These are phyloP conservation scores for Vombatus ursinus DNA, from an alignment of 2,113 vertebrate species.

Conservation along the genomic window DNA sequence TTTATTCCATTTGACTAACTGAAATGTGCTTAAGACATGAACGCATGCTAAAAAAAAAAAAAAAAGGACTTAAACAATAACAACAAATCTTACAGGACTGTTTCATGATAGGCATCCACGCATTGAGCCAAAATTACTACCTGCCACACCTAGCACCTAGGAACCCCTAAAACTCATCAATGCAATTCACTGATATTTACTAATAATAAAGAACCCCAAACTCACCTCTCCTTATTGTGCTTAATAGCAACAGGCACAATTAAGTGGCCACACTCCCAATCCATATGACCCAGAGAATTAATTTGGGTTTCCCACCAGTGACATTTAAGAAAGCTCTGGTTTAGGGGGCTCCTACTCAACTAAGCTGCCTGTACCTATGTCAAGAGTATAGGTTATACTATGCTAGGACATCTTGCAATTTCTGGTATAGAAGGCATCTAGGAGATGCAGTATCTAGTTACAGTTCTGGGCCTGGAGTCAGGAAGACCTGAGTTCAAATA, in stretches of 20 bases:
- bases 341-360: not conserved
- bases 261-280: not conserved
- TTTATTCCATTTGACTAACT: not conserved
- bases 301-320: not conserved
- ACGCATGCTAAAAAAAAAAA: not conserved
- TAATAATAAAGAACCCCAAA: not conserved
- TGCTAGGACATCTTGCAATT: not conserved
- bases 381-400: not conserved
- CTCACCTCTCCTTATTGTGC: not conserved
- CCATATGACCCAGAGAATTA: not conserved
- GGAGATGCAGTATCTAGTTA: not conserved
- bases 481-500: not conserved
- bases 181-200: not conserved
- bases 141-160: not conserved
- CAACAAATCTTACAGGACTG: not conserved
- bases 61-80: not conserved
- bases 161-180: not conserved
- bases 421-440: not conserved
- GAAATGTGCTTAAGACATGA: not conserved
- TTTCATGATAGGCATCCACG: not conserved
- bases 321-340: not conserved
- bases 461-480: not conserved
- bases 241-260: not conserved
- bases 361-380: not conserved
- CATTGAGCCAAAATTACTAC: not conserved